phyloP scores from a whole-genome alignment of 2,888 invertebrate species.

The Nemoura dubitans region DNA sequence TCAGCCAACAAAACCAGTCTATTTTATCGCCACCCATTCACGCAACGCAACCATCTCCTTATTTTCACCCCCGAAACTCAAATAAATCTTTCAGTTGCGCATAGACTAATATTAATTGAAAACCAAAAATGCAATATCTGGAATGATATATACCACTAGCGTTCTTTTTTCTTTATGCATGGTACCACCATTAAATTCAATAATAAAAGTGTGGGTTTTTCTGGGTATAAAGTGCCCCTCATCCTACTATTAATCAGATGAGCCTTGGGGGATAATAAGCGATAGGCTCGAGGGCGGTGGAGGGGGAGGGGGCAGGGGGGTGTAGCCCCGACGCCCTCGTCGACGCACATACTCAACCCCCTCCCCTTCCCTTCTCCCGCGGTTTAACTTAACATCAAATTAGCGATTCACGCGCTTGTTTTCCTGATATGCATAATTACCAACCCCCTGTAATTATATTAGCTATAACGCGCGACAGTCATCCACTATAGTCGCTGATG shows the following conservation, averaged over 20 bases:
- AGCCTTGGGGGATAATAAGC: background rate
- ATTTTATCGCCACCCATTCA: constrained; percentile 38
- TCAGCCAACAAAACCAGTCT: constrained; percentile 38
- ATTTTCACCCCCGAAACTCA: constrained; percentile 31
- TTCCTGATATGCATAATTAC: constrained; percentile 14
- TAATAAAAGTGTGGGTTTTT: constrained; percentile 42
- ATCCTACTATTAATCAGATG: constrained; percentile 37
- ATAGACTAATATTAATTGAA: constrained; percentile 40
- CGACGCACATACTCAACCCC: background rate
- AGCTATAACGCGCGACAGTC: background rate
- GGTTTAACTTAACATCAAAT: constrained; percentile 19
- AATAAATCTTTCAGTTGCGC: constrained; percentile 37
- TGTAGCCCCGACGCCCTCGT: background rate
- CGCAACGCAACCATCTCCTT: constrained; percentile 40
- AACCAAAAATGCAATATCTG: constrained; percentile 42
- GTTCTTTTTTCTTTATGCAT: constrained; percentile 36
- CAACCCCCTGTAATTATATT: background rate
- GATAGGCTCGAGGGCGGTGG: background rate
- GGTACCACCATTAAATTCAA: constrained; percentile 39
- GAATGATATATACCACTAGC: constrained; percentile 36
- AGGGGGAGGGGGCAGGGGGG: background rate
- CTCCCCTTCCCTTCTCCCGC: background rate
- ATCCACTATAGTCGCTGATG: background rate
- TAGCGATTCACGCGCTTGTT: constrained; percentile 29
- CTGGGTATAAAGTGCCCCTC: constrained; percentile 36